These are phyloP conservation scores for Sinonovacula constricta DNA, from an alignment of 1,140 invertebrate genomes.

Conservation along the genomic window DNA sequence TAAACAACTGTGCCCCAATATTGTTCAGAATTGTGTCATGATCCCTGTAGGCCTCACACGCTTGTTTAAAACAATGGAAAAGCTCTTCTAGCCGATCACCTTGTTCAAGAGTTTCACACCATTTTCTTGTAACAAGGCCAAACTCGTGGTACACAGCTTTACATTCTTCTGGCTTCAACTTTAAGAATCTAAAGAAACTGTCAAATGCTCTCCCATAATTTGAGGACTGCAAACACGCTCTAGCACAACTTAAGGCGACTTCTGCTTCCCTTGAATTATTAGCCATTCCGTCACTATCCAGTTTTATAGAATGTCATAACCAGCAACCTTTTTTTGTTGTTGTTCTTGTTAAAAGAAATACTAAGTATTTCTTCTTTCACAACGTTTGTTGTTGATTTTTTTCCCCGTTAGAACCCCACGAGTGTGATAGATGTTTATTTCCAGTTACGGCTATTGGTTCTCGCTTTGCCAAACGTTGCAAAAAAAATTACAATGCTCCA, in stretches of 20 bases:
- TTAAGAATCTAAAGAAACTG: constrained; percentile 67
- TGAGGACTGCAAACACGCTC: constrained; percentile 48
- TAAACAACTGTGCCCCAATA: constrained; percentile 78
- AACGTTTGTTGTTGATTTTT: not conserved
- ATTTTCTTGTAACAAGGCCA: constrained; percentile 62
- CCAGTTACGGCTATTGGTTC: not conserved
- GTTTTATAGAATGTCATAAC: not conserved
- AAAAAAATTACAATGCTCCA: no score
- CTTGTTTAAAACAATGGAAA: constrained; percentile 78
- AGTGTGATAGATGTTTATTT: not conserved
- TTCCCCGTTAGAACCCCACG: not conserved
- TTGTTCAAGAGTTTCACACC: constrained; percentile 62
- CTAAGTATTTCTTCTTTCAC: not conserved
- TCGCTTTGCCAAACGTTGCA: no score
- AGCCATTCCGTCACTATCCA: constrained; percentile 15
- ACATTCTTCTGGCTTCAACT: constrained; percentile 55
- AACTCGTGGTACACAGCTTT: constrained; percentile 64
- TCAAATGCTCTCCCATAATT: constrained; percentile 71
- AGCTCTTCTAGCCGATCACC: constrained; percentile 68
- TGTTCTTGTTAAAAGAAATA: not conserved
- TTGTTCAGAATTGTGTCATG: constrained; percentile 76
- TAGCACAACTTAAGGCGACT: constrained; percentile 58
- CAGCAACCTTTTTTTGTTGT: not conserved
- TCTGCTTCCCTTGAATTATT: constrained; percentile 42
- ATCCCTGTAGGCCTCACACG: constrained; percentile 75